Evolutionary conservation across 2,888 invertebrate species (phyloP).

Genomic region (Drosophila hamatofila): DNA sequence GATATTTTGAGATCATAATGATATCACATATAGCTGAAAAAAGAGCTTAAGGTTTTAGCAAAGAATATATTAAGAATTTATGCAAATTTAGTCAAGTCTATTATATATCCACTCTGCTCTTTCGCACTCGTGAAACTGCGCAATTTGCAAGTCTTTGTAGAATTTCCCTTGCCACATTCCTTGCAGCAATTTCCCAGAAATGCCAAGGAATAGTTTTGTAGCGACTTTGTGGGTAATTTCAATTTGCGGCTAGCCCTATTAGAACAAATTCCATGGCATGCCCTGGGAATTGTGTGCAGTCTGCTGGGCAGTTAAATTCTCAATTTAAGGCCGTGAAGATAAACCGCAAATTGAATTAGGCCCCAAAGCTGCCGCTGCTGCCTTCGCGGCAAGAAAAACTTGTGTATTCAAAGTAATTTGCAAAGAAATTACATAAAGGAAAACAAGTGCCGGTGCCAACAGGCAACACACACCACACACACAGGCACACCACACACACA

Average conservation of each 20-base stretch:
- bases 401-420: slow-evolving; percentile 70
- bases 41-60: background rate
- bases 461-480: slow-evolving; percentile 25
- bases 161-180: slow-evolving; percentile 34
- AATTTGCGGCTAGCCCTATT: slow-evolving; percentile 36
- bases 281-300: slow-evolving; percentile 37
- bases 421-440: slow-evolving; percentile 79
- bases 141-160: background rate
- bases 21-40: background rate
- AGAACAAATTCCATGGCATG: slow-evolving; percentile 39
- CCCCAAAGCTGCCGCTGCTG: slow-evolving; percentile 31
- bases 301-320: slow-evolving; percentile 37
- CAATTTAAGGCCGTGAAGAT: slow-evolving; percentile 38
- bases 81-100: background rate
- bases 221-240: slow-evolving; percentile 32
- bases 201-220: slow-evolving; percentile 4
- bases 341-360: slow-evolving; percentile 77
- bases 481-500: slow-evolving; percentile 26
- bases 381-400: slow-evolving; percentile 29
- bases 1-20: background rate
- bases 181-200: slow-evolving; percentile 30
- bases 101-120: background rate
- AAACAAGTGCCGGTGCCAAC: slow-evolving; percentile 75
- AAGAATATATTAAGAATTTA: background rate
- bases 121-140: background rate